These are phyloP conservation scores for Sitophilus oryzae DNA, from an alignment of 1,140 invertebrate species.

Conservation along the genomic window DNA sequence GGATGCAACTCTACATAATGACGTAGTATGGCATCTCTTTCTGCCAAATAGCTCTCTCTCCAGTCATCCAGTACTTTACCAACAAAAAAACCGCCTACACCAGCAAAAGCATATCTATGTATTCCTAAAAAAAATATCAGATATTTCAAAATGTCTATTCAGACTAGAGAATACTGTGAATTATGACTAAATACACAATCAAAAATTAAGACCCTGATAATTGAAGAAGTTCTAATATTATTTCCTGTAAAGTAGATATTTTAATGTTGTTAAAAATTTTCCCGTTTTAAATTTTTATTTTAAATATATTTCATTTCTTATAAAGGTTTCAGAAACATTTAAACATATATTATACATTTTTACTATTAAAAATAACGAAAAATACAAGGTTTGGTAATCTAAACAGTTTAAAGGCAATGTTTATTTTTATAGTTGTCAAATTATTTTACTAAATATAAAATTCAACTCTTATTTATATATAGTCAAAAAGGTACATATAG, in stretches of 20 bases:
- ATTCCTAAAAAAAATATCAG: slow-evolving; percentile 48
- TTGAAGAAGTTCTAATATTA: not conserved
- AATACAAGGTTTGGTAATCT: too few species aligned
- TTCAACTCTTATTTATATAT: too few species aligned
- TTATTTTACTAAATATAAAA: too few species aligned
- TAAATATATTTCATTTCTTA: too few species aligned
- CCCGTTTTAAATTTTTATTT: too few species aligned
- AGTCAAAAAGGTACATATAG: too few species aligned
- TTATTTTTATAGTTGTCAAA: too few species aligned
- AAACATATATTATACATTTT: too few species aligned
- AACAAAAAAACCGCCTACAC: slow-evolving; percentile 34
- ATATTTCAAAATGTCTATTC: not conserved
- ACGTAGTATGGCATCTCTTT: slow-evolving; percentile 57
- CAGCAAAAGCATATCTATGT: slow-evolving; percentile 49
- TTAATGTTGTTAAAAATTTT: too few species aligned
- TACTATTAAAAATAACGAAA: too few species aligned
- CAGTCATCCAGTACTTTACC: slow-evolving; percentile 44
- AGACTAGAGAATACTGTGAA: slow-evolving; percentile 11
- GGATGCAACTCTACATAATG: slow-evolving; percentile 66
- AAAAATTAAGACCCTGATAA: not conserved
- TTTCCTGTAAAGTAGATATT: not conserved
- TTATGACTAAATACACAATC: slow-evolving; percentile 40
- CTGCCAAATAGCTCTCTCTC: slow-evolving; percentile 47
- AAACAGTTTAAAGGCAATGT: too few species aligned
- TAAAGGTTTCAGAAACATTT: too few species aligned